Conservation (phyloP, 2,888 invertebrate species). For the Rhimphoctona megacephalus region DNA sequence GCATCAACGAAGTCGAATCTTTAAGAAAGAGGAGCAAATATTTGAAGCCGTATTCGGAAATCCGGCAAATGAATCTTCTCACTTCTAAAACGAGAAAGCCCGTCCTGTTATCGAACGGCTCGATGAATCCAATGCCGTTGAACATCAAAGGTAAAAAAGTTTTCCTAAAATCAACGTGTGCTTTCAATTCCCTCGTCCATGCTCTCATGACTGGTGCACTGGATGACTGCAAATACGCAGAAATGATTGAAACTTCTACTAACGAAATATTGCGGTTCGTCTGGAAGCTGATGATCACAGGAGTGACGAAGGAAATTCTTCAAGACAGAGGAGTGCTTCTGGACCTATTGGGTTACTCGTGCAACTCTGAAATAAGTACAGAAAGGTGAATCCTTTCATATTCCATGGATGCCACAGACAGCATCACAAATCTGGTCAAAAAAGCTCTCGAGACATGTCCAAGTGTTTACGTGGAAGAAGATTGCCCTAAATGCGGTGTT, state of each 20-base stretch:
- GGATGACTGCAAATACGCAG: neutral
- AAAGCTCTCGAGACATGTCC: constrained; percentile 9
- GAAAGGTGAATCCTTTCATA: neutral
- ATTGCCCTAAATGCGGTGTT: neutral
- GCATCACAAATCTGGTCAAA: neutral
- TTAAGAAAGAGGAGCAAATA: neutral
- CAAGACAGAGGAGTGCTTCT: constrained; percentile 6
- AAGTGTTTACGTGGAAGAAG: neutral
- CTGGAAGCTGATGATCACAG: neutral
- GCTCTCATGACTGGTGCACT: neutral
- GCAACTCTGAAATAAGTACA: neutral
- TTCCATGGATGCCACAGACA: neutral
- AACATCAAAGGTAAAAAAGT: neutral
- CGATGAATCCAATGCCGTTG: neutral
- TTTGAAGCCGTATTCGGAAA: neutral
- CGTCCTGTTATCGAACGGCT: neutral
- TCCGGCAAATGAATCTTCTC: constrained; percentile 10
- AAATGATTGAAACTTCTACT: neutral
- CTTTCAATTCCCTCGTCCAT: constrained; percentile 4
- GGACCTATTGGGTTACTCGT: neutral
- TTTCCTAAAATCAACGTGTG: constrained; percentile 9
- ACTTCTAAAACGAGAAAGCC: neutral
- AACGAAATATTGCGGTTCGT: neutral
- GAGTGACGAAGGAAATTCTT: neutral
- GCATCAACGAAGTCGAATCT: neutral